A percentile compares a stretch with the other conserved stretches of the same genome.
Evolutionary conservation across 2,797 vertebrate species (phyloP).

Genomic region (Acanthopagrus latus): DNA sequence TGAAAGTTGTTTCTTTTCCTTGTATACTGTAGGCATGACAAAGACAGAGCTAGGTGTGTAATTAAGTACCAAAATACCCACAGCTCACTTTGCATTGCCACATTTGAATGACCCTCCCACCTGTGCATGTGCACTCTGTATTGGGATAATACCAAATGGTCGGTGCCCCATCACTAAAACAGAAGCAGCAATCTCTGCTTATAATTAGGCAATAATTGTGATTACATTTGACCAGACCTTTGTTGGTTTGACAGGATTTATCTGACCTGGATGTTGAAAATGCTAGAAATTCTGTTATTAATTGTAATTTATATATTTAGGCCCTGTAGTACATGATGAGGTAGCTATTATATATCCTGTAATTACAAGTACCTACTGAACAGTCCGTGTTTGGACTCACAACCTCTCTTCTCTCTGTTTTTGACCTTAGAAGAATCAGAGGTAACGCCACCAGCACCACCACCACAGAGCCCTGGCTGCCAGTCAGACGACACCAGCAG

Average conservation of each 20-base stretch:
- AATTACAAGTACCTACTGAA: not conserved
- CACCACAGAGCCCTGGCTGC: constrained; percentile 79
- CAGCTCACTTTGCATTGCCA: not conserved
- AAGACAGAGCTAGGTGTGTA: not conserved
- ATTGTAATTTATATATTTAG: not conserved
- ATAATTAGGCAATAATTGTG: not conserved
- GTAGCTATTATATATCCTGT: not conserved
- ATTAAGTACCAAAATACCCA: not conserved
- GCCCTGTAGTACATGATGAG: not conserved
- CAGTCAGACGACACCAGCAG: constrained; percentile 80
- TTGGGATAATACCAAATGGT: not conserved
- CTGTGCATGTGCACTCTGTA: too few relatives aligned
- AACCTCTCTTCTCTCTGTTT: constrained; percentile 3
- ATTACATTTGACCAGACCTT: not conserved
- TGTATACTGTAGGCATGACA: too few relatives aligned
- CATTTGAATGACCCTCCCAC: not conserved
- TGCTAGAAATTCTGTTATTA: not conserved
- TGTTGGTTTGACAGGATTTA: not conserved
- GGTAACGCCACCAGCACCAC: constrained; percentile 36
- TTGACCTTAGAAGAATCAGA: constrained; percentile 75
- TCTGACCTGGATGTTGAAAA: not conserved
- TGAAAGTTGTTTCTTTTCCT: not conserved
- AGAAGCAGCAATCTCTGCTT: not conserved
- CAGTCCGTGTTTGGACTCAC: not conserved
- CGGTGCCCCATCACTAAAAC: too few relatives aligned